Base-by-base conservation (phyloP, 2,888 invertebrate species). In the Sarcophaga subvicina region DNA sequence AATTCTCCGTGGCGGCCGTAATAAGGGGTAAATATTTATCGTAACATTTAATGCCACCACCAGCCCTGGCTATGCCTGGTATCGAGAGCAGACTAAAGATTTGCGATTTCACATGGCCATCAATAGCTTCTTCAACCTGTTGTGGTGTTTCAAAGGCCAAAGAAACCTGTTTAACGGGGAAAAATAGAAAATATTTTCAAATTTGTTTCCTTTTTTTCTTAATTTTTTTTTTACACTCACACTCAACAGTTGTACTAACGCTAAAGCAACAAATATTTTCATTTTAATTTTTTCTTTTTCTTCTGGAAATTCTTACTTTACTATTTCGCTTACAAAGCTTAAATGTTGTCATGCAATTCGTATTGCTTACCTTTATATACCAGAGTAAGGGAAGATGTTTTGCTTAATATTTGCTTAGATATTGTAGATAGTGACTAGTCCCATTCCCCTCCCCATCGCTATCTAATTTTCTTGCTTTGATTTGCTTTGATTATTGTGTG, bases 31-130 rank as follows among this genome's bases (percentile, higher is more conserved):
- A 76, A 69, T 89, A 90, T 59, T 82, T 79, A 27, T 88, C 85
- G 64, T 89, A 90, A 37, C 90, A 90, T 2, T 82, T 76, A 10
- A 80, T 4, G 14, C 88, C 85, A 45, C 89, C 88, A 14, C 90
- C 86, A 83, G 80, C 83, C 20, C 86, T 77, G 3, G 76, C 77
- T 27, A 80, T 45, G 20, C 72, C 62, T 1, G 86, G 83, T 8
- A 17, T 17, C 5, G 80, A 64, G 1, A 86, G 11, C 0, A 86
- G 69, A 4, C 20, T 27, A 59, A 62, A 76, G 69, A 87, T 83
- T 66, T 87, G 80, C 4, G 88, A 75, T 3, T 83, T 83, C 4
- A 83, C 81, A 75, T 90, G 87, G 5, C 85, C 60, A 27, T 86
- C 45, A 11, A 90, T 64, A 60, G 81, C 80, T 47, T 87, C 85